Conservation (phyloP, 2,113 vertebrate species). For the Nycticryphes semicollaris region DNA sequence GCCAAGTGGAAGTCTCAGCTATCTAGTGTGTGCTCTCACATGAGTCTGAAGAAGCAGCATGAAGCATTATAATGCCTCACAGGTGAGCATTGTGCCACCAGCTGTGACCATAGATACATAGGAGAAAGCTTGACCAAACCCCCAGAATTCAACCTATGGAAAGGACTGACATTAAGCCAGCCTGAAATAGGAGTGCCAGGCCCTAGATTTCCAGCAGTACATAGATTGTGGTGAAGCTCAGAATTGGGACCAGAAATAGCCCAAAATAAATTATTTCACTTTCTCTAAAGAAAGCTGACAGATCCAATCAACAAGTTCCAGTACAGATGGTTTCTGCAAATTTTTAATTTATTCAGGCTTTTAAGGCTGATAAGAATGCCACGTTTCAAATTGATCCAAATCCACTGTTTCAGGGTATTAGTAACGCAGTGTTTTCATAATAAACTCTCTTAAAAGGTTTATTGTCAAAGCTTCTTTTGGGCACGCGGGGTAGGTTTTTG, state of each 20-base stretch:
- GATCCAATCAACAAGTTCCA: constrained; percentile 44
- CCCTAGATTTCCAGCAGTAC: not conserved
- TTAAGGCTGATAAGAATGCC: constrained; percentile 2
- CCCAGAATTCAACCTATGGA: not conserved
- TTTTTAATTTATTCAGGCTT: constrained; percentile 50
- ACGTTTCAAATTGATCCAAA: constrained; percentile 29
- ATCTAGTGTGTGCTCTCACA: not conserved
- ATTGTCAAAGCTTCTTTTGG: constrained; percentile 46
- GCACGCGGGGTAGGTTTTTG: constrained; percentile 26
- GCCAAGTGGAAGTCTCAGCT: not conserved
- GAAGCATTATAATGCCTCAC: not conserved
- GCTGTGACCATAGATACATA: fast-evolving
- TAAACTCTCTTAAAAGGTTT: constrained; percentile 42
- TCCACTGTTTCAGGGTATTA: constrained; percentile 22
- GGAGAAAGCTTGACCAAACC: not conserved
- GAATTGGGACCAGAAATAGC: not conserved
- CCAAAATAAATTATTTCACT: not conserved
- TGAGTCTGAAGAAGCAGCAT: not conserved
- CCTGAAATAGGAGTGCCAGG: not conserved
- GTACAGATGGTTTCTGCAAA: constrained; percentile 29
- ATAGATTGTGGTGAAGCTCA: not conserved
- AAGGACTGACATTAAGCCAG: not conserved
- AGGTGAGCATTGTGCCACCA: not conserved
- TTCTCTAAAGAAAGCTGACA: not conserved
- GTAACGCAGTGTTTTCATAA: constrained; percentile 21